Conservation (phyloP, 2,888 invertebrate species). For the Schizaphis graminum region DNA sequence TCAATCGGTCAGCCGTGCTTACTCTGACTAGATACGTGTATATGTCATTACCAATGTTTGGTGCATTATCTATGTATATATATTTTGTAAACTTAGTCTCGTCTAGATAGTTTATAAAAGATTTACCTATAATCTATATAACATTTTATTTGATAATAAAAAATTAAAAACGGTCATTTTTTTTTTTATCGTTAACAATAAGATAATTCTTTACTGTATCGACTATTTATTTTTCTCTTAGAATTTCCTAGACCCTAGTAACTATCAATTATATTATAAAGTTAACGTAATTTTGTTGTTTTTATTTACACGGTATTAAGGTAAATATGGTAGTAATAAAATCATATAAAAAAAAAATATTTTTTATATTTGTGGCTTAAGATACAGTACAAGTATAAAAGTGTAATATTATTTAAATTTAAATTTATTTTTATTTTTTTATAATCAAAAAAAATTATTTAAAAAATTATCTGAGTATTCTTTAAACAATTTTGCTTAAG, state of each 20-base stretch:
- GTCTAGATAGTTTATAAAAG: background rate
- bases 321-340: background rate
- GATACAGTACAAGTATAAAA: background rate
- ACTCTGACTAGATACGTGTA: background rate
- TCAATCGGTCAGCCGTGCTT: conserved; percentile 16
- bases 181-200: background rate
- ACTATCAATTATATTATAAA: background rate
- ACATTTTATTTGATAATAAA: background rate
- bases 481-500: no score
- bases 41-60: background rate
- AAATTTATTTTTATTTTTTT: background rate
- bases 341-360: background rate
- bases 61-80: background rate
- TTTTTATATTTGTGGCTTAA: background rate
- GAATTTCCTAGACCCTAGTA: background rate
- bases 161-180: background rate
- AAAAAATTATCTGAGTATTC: background rate
- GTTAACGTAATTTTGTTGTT: background rate
- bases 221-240: background rate
- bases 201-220: background rate
- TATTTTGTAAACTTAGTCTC: background rate
- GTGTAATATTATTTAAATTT: background rate
- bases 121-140: background rate
- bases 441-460: background rate
- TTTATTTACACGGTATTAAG: background rate